A percentile compares a stretch with the other conserved stretches of the same genome.
Evolutionary conservation across 2,888 invertebrate species (phyloP).

Genomic region (Archips xylosteana): DNA sequence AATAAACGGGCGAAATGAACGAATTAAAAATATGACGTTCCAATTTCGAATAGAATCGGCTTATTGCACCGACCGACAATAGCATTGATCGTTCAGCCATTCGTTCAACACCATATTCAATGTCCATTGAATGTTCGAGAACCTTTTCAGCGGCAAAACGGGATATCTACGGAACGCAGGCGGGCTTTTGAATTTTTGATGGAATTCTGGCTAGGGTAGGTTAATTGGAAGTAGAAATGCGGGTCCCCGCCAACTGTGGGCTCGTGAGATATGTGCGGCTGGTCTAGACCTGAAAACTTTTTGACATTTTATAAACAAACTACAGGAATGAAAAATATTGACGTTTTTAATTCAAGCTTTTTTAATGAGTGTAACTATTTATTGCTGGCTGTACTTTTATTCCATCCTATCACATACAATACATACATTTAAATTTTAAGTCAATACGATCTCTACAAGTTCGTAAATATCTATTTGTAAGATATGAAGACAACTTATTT

Average conservation of each 20-base stretch:
- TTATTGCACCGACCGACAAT: constrained; percentile 45
- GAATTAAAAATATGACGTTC: constrained; percentile 26
- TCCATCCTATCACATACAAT: too few species aligned
- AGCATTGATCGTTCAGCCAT: constrained; percentile 18
- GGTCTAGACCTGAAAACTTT: not conserved
- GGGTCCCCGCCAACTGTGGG: not conserved
- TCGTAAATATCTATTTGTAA: too few species aligned
- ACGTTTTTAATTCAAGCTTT: too few species aligned
- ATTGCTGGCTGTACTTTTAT: too few species aligned
- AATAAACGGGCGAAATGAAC: constrained; percentile 17
- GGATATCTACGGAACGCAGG: constrained; percentile 57
- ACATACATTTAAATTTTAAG: too few species aligned
- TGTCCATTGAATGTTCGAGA: constrained; percentile 44
- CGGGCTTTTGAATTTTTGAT: constrained; percentile 41
- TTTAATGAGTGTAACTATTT: too few species aligned
- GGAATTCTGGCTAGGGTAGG: constrained; percentile 21
- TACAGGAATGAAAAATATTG: too few species aligned
- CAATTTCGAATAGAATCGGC: constrained; percentile 25
- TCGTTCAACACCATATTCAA: constrained; percentile 46
- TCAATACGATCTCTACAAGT: too few species aligned
- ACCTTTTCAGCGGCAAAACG: constrained; percentile 45
- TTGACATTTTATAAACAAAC: not conserved
- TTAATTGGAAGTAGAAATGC: constrained; percentile 9
- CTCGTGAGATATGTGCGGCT: not conserved
- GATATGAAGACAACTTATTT: too few species aligned